phyloP scores from a whole-genome alignment of 2,113 vertebrate genomes.

The Gopherus evgoodei region DNA sequence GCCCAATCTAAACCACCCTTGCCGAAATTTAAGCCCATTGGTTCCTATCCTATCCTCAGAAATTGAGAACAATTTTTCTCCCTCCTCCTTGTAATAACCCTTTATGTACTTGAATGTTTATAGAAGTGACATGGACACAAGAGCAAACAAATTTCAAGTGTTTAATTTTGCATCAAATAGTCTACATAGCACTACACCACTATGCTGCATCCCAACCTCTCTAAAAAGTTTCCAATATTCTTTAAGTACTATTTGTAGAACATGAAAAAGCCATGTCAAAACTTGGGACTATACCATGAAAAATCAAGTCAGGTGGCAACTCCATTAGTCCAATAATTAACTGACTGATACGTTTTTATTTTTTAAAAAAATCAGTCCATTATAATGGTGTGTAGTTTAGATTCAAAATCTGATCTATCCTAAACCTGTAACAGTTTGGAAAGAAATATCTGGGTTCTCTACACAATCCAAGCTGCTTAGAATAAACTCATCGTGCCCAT shows the following conservation, averaged over 20 bases:
- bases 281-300: neutral
- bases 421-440: constrained; percentile 15
- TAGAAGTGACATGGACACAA: neutral
- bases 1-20: no score
- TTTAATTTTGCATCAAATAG: neutral
- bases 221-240: neutral
- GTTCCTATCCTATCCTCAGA: no score
- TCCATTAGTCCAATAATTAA: neutral
- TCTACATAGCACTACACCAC: neutral
- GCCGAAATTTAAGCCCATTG: no score
- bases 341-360: rapidly evolving
- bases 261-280: neutral
- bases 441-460: constrained; percentile 32
- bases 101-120: neutral
- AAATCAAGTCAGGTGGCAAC: neutral
- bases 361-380: neutral
- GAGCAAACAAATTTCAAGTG: neutral
- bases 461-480: constrained; percentile 23
- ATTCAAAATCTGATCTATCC: constrained; percentile 57
- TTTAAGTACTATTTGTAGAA: neutral
- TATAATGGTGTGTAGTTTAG: constrained; percentile 37
- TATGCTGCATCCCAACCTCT: neutral
- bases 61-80: no score
- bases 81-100: no score
- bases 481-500: constrained; percentile 52